phyloP scores from a whole-genome alignment of 2,797 vertebrate genomes.

The Gambelia wislizenii region DNA sequence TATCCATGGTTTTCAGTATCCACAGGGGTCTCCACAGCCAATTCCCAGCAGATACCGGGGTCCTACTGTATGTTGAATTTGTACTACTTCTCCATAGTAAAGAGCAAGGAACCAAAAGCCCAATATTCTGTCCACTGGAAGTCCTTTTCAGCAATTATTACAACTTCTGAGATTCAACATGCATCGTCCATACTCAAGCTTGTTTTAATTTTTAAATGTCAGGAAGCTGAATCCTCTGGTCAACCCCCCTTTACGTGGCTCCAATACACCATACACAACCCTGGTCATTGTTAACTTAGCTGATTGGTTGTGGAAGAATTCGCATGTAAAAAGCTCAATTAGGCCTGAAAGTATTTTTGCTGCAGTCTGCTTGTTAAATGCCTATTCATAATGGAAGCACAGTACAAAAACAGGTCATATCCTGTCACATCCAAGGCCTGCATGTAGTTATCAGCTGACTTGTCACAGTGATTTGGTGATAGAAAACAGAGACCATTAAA shows the following conservation, averaged over 20 bases:
- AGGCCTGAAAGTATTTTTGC: neutral
- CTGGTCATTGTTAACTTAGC: neutral
- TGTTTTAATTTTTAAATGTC: neutral
- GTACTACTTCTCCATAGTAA: neutral
- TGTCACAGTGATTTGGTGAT: constrained; percentile 26
- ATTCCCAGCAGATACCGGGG: too few species aligned
- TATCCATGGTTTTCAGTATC: too few species aligned
- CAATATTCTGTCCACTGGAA: neutral
- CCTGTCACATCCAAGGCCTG: neutral
- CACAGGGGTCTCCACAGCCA: too few species aligned
- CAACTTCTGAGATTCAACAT: neutral
- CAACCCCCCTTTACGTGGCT: too few species aligned
- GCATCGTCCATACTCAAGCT: neutral
- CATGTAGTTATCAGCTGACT: neutral
- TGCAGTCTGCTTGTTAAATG: neutral
- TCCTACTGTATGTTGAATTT: too few species aligned
- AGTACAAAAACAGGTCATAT: neutral
- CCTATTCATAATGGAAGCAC: neutral
- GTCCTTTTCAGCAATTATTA: neutral
- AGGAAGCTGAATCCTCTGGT: neutral
- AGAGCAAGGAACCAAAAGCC: neutral
- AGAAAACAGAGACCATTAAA: constrained; percentile 18
- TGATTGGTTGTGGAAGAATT: neutral
- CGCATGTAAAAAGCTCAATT: neutral
- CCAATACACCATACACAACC: neutral